Evolutionary conservation across 2,113 vertebrate species (phyloP).

Genomic region (Hydrochoerus hydrochaeris): DNA sequence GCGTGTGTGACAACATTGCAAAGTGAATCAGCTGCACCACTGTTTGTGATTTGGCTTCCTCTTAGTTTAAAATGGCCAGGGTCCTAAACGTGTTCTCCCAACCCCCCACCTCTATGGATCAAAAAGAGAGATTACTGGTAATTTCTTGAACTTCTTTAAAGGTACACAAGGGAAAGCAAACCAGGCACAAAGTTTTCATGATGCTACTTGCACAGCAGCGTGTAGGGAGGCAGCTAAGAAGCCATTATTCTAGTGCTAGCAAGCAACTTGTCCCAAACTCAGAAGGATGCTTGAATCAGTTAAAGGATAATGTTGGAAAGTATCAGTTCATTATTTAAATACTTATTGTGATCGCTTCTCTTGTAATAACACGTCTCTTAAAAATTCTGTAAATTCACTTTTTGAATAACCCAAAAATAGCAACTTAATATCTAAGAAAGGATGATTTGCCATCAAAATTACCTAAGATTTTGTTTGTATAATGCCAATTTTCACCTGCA

Average conservation of each 20-base stretch:
- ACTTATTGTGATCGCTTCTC: conserved; percentile 3
- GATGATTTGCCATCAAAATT: not conserved
- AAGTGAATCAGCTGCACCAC: conserved; percentile 63
- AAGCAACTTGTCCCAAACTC: not conserved
- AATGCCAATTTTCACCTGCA: not conserved
- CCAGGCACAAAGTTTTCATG: not conserved
- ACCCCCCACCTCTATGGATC: not conserved
- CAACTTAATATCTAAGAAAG: not conserved
- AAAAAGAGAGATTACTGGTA: not conserved
- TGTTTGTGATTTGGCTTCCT: conserved; percentile 68
- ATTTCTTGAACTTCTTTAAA: not conserved
- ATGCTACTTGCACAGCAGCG: not conserved
- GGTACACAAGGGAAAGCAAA: not conserved
- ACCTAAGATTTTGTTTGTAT: not conserved
- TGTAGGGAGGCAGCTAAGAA: not conserved
- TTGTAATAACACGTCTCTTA: conserved; percentile 43
- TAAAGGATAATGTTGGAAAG: not conserved
- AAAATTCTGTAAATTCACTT: conserved; percentile 33
- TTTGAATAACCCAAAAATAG: conserved; percentile 49
- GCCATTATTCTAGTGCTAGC: not conserved
- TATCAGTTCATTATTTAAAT: conserved; percentile 27
- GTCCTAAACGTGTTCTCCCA: conserved; percentile 67
- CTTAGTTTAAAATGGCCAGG: conserved; percentile 76
- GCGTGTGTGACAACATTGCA: conserved; percentile 77
- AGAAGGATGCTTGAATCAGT: conserved; percentile 6